A percentile compares a stretch with the other conserved stretches of the same genome.
Conservation (phyloP, 2,113 vertebrate species). For the Osmerus mordax region DNA sequence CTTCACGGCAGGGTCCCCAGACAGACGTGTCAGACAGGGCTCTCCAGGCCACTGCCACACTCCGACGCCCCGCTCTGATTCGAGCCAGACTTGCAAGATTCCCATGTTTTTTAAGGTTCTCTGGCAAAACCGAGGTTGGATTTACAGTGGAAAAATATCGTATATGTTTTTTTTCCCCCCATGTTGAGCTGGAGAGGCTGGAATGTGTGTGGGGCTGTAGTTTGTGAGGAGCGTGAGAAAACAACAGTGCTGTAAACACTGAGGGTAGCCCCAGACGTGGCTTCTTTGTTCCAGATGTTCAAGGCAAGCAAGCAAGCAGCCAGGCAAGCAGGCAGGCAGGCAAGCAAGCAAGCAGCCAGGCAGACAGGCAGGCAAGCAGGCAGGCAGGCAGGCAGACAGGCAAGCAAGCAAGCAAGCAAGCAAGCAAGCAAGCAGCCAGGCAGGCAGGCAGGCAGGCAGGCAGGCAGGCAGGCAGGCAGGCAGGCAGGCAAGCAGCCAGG, state of each 20-base stretch:
- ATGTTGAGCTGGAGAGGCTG: slow-evolving; percentile 64
- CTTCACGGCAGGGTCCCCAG: background rate
- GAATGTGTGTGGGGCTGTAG: slow-evolving; percentile 69
- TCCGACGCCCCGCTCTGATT: slow-evolving; percentile 33
- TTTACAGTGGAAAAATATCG: slow-evolving; percentile 72
- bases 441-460: too few relatives aligned
- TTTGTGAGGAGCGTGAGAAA: slow-evolving; percentile 71
- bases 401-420: too few relatives aligned
- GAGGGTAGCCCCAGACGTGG: slow-evolving; percentile 58
- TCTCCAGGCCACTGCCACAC: slow-evolving; percentile 27
- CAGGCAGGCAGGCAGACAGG: too few relatives aligned
- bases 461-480: too few relatives aligned
- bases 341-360: too few relatives aligned
- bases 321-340: too few relatives aligned
- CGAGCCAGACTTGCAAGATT: slow-evolving; percentile 42
- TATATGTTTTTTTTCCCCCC: slow-evolving; percentile 45
- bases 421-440: too few relatives aligned
- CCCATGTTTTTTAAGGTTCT: slow-evolving; percentile 25
- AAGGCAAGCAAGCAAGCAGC: slow-evolving; percentile 19
- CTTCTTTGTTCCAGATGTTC: slow-evolving; percentile 70
- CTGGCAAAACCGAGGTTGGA: slow-evolving; percentile 17
- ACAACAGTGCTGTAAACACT: slow-evolving; percentile 71
- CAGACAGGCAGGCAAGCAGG: too few relatives aligned
- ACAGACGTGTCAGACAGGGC: slow-evolving; percentile 21
- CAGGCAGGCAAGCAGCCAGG: too few relatives aligned